Conservation (phyloP, 2,797 vertebrate species). For the Malacoraja senta region DNA sequence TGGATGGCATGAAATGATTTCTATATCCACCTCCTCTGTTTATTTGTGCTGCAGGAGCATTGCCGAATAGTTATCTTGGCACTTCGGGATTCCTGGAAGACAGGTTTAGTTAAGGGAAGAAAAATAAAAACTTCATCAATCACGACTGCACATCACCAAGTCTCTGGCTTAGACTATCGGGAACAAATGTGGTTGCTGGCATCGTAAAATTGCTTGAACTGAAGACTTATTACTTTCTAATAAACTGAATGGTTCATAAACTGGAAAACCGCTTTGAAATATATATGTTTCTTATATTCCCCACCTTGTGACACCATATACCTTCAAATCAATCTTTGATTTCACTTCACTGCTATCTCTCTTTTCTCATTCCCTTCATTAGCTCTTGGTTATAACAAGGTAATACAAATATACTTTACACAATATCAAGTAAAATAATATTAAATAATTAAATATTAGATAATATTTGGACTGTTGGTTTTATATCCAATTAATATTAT, state of each 20-base stretch:
- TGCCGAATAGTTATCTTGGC: constrained; percentile 7
- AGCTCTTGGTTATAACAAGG: background rate
- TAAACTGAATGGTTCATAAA: background rate
- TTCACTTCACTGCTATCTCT: background rate
- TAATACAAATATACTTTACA: background rate
- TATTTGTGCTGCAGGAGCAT: background rate
- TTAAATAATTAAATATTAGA: too few relatives aligned
- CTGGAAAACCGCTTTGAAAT: background rate
- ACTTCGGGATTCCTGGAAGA: constrained; percentile 19
- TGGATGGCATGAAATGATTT: background rate
- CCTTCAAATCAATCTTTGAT: background rate
- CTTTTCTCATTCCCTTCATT: background rate
- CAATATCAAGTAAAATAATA: background rate
- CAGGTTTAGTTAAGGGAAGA: background rate
- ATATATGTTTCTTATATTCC: background rate
- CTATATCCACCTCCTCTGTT: background rate
- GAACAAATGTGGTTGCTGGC: constrained; percentile 12
- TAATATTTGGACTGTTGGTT: background rate
- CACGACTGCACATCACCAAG: background rate
- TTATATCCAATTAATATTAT: background rate
- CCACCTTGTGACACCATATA: background rate
- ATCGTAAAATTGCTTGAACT: background rate
- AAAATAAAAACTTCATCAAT: background rate
- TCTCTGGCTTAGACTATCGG: background rate
- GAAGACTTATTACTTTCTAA: background rate